A percentile compares a stretch with the other conserved stretches of the same genome.
Conservation (phyloP, 2,113 vertebrate genomes). For the Porphyrio hochstetteri region DNA sequence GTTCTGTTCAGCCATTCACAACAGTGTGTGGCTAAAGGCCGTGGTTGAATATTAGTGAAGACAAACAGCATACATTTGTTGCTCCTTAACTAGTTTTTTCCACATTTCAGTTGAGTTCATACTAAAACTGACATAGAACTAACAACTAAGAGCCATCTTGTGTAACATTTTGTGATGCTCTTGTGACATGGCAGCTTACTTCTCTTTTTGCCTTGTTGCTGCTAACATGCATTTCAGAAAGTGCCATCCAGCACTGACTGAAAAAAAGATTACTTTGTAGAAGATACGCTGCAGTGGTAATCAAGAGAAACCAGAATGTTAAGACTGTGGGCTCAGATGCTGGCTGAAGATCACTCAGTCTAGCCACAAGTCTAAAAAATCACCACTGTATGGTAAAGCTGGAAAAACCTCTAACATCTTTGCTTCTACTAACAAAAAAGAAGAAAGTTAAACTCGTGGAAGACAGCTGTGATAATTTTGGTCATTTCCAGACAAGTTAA, state of each 20-base stretch:
- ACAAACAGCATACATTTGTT: neutral
- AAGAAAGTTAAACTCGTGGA: constrained; percentile 55
- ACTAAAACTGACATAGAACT: neutral
- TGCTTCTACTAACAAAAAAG: constrained; percentile 46
- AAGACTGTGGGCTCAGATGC: constrained; percentile 24
- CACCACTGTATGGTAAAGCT: constrained; percentile 34
- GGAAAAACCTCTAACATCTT: constrained; percentile 65
- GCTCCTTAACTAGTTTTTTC: neutral
- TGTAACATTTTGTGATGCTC: neutral
- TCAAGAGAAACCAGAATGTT: constrained; percentile 36
- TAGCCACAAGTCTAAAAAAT: constrained; percentile 72
- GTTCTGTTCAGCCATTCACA: neutral
- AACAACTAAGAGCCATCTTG: neutral
- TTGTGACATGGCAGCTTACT: neutral
- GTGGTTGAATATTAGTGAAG: neutral
- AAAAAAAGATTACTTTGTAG: constrained; percentile 30
- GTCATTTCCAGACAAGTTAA: neutral
- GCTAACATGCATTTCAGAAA: constrained; percentile 54
- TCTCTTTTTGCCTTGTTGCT: constrained; percentile 28
- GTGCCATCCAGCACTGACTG: neutral
- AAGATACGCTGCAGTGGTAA: constrained; percentile 10
- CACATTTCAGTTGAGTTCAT: neutral
- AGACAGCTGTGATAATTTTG: constrained; percentile 41
- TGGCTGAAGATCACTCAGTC: constrained; percentile 67
- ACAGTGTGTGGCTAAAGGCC: neutral